phyloP scores from a whole-genome alignment of 2,113 vertebrate genomes.

The Phalacrocorax carbo region DNA sequence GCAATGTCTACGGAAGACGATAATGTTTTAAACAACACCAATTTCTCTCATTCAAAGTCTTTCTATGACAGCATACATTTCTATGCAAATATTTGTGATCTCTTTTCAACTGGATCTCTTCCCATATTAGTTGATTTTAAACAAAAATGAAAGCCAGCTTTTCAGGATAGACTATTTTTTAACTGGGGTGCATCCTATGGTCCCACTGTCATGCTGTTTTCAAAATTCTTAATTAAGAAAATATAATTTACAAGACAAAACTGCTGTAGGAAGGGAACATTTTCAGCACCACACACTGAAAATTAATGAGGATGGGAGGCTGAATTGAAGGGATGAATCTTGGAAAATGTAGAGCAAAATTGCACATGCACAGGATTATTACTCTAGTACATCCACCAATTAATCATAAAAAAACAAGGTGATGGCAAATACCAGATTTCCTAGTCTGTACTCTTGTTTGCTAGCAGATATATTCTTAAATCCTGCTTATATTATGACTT shows the following conservation, averaged over 20 bases:
- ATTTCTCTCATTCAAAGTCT: background rate
- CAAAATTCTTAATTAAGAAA: background rate
- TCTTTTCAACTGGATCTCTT: background rate
- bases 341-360: slow-evolving; percentile 4
- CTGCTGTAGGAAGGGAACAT: background rate
- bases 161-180: background rate
- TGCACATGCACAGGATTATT: background rate
- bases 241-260: background rate
- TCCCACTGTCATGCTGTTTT: background rate
- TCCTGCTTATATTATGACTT: background rate
- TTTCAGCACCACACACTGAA: background rate
- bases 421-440: background rate
- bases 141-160: background rate
- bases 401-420: background rate
- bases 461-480: background rate
- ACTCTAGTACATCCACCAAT: background rate
- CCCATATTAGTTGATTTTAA: background rate
- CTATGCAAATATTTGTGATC: background rate
- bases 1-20: background rate
- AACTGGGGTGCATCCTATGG: background rate
- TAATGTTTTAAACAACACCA: background rate
- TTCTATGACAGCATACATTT: background rate
- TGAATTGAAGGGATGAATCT: background rate
- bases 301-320: slow-evolving; percentile 11
- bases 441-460: background rate